A percentile compares a stretch with the other conserved stretches of the same genome.
Evolutionary conservation across 2,797 vertebrate genomes (phyloP).

Genomic region (Gobio occitaniae): DNA sequence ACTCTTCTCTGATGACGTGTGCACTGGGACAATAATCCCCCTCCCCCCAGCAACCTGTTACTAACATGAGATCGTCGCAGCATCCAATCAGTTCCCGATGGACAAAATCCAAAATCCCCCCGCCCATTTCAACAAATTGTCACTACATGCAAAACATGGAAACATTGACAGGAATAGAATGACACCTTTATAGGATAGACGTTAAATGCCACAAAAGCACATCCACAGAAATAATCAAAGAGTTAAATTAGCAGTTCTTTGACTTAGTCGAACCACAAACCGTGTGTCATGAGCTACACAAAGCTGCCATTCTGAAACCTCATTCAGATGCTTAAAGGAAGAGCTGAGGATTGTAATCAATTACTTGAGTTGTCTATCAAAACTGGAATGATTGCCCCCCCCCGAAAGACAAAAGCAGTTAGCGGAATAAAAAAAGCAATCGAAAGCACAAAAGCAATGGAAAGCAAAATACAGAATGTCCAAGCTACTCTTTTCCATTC

Average conservation of each 20-base stretch:
- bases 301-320: background rate
- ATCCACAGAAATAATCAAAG: background rate
- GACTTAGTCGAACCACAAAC: background rate
- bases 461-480: background rate
- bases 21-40: background rate
- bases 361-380: background rate
- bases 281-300: background rate
- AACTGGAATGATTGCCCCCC: background rate
- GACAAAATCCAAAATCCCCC: background rate
- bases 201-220: background rate
- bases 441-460: too few relatives aligned
- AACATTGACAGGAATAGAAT: conserved; percentile 25
- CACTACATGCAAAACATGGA: background rate
- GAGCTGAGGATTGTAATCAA: background rate
- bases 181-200: background rate
- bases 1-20: background rate
- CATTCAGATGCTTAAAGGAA: background rate
- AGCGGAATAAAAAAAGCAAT: too few relatives aligned
- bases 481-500: background rate
- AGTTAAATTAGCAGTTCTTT: conserved; percentile 7
- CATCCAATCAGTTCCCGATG: background rate
- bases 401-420: background rate
- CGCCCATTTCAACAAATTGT: background rate
- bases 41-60: background rate
- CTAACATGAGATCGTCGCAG: background rate